Evolutionary conservation across 2,113 vertebrate species (phyloP).

Genomic region (Canis aureus): DNA sequence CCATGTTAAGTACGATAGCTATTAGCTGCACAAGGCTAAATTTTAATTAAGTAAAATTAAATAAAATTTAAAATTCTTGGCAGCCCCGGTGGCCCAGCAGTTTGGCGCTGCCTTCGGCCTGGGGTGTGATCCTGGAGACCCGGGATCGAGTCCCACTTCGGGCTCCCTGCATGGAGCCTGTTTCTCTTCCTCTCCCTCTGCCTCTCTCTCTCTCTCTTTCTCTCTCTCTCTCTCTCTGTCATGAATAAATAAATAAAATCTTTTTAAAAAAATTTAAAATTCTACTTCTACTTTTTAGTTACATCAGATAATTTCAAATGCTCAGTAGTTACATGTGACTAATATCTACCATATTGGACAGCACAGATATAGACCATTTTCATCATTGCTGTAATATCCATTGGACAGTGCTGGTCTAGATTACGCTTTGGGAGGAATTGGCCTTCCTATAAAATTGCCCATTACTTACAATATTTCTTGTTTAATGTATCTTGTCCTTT

Average conservation of each 20-base stretch:
- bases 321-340: not conserved
- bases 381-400: not conserved
- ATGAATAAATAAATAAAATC: not conserved
- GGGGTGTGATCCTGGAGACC: too few species aligned
- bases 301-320: not conserved
- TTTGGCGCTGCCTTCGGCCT: too few species aligned
- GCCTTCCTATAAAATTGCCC: not conserved
- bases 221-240: too few species aligned
- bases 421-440: not conserved
- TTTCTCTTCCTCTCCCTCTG: too few species aligned
- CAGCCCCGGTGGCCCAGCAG: too few species aligned
- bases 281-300: not conserved
- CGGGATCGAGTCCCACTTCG: too few species aligned
- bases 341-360: not conserved
- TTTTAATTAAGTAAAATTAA: not conserved
- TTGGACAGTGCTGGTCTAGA: not conserved
- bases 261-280: not conserved
- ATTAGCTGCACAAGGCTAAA: not conserved
- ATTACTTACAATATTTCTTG: not conserved
- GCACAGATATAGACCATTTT: not conserved
- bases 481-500: not conserved
- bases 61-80: slow-evolving; percentile 10
- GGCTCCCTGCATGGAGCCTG: too few species aligned
- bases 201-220: too few species aligned
- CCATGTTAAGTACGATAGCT: not conserved